Evolutionary conservation across 2,113 vertebrate species (phyloP), one percentile per base, ranked within the genome.

Genomic region (Anolis sagrei): DNA sequence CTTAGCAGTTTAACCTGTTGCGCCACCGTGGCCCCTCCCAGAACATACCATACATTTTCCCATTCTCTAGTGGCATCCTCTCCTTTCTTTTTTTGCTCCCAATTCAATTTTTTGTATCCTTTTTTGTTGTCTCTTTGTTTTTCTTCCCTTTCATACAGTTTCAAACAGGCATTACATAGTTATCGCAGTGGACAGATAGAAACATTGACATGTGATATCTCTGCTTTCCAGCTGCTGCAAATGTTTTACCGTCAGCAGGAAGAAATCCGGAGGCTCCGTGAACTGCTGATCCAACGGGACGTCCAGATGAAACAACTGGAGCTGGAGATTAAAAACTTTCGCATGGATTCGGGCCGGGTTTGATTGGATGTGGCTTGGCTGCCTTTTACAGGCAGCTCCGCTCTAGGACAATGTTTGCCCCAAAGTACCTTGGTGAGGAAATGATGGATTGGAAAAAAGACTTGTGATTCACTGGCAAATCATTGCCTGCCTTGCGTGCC

Each of bases 191-290:
- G 75, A 23, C 73, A 23, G 16, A 64, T 79, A 44, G 21, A 76
- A 11, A 3, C 48, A 48, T 51, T 84, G 23, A n/a, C 5, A 72
- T 87, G 93, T 18, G 88, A 54, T 81, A 36, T 64, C 64, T 14
- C 61, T 90, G 85, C 86, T 91, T 92, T 84, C 54, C 96, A 99
- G 98, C 96, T 99, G 89, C 96, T 97, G 39, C 95, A 97, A 92
- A 97, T 97, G 96, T 99, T 97, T 93, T 98, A 98, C 88, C 97
- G 96, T 82, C 98, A 99, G 90, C 98, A 98, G 94, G 98, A 98
- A 49, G 98, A 99, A 92, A 99, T 99, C 92, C 96, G 97, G 19
- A 97, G 95, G 83, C 96, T 99, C 82, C 95, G 96, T 76, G 98
- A 98, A 73, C 62, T 97, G 72, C 5, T 99, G 62, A 96, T 92